Base-by-base conservation (phyloP, 2,113 vertebrate species). In the Rousettus leschenaultii region DNA sequence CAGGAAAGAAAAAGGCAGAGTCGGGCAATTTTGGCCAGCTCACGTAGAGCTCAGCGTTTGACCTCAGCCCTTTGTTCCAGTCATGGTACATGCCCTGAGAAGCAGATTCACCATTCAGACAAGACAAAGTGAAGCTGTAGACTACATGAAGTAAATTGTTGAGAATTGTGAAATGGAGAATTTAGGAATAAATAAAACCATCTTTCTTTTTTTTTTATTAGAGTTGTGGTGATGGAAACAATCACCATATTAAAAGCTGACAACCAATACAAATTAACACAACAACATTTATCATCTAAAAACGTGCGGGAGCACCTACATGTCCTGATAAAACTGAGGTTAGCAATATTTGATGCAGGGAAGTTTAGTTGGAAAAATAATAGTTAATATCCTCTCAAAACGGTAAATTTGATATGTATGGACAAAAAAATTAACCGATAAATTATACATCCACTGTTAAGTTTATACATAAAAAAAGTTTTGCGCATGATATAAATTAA, bases 281-380 rank as follows among this genome's bases (percentile, higher is more conserved):
- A 1, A 18, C 53, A 48, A 75, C 61, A 28, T 66, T 14, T n/a
- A 7, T 63, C n/a, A 63, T 51, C 24, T 74, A n/a, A 89, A 94
- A 84, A 53, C 1, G 15, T 7, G 8, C 24, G 5, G 28, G 16
- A 35, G 5, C 13, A 3, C 30, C 21, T 82, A 21, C 26, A 43
- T 43, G 19, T 18, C 11, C 73, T 74, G 55, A 61, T 59, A 19
- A 66, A 66, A 85, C 55, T 26, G 45, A 40, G 30, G 19, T 3
- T 22, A 12, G 24, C 22, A 70, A 35, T 71, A 59, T 65, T 43
- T 65, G 33, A 70, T 0, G 3, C 6, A 66, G 38, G 5, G 55
- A 95, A 7, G 71, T 40, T 77, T 66, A 86, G 3, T 45, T 57
- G 11, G 22, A 75, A 84, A 82, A 83, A 70, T 24, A 79, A 59